Base-by-base conservation (phyloP, 2,113 vertebrate species). In the Heptranchias perlo region DNA sequence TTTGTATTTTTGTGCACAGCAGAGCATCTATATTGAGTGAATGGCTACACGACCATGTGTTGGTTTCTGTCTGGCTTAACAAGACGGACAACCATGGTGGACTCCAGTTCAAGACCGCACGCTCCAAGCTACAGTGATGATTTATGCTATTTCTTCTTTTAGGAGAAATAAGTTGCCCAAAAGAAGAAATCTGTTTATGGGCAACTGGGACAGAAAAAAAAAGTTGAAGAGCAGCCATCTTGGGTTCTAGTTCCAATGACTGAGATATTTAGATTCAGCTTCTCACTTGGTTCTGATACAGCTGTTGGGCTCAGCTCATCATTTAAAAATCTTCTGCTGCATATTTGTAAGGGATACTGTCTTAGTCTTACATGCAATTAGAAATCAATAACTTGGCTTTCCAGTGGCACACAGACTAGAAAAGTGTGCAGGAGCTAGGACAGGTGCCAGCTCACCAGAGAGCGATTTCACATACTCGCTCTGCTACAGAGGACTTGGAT, bases 1-100 rank as follows among this genome's bases (percentile, higher is more conserved):
- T 97, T 97, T 96, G 96, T 96, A 97, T 98, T 98, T 97, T 97
- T 96, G 94, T 96, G 95, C 52, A 52, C 96, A 96, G 97, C 96
- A 47, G 35, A 94, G 91, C 58, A 91, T 58, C 87, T 91, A 52
- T 16, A 91, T 35, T n/a, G 52, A 91, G 52, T 54, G 52, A 91
- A 35, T 91, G 86, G 86, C 49, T n/a, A n/a, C n/a, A n/a, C n/a
- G n/a, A n/a, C n/a, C 44, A 89, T 23, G 47, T 89, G 86, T 52
- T 89, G 16, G 52, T 35, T 91, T 16, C 49, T 58, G 11, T 91
- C 28, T 91, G 86, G 13, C 52, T 91, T 1, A 61, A 58, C 4
- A 58, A 91, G 52, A 4, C 52, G 14, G 52, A 58, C 8, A 91
- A 58, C 49, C 8, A 31, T 58, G 31, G 52, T 58, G 13, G n/a